Evolutionary conservation across 1,140 invertebrate genomes (phyloP).

Genomic region (Rhynchophorus ferrugineus): DNA sequence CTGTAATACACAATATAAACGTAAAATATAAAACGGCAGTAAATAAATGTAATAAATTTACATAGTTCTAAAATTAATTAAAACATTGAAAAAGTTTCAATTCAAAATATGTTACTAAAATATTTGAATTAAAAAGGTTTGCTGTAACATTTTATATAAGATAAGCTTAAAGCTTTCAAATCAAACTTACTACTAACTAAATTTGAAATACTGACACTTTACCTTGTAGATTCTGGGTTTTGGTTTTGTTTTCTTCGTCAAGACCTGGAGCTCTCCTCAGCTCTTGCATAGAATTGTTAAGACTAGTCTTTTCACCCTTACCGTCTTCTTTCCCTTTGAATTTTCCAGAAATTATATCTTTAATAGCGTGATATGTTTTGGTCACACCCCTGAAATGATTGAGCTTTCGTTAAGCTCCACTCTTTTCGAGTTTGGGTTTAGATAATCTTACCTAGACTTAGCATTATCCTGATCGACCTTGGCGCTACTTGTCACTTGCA

Average conservation of each 20-base stretch:
- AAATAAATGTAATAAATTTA: no score
- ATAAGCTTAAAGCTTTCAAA: no score
- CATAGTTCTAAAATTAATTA: no score
- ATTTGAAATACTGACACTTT: no score
- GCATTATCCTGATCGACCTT: background rate
- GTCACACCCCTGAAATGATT: slow-evolving; percentile 47
- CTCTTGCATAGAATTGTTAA: slow-evolving; percentile 57
- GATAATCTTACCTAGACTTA: background rate
- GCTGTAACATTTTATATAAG: no score
- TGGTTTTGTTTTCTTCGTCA: slow-evolving; percentile 1
- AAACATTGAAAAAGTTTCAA: no score
- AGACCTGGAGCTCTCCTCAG: slow-evolving; percentile 43
- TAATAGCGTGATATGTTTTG: slow-evolving; percentile 74
- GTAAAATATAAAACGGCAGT: no score
- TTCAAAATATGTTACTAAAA: no score
- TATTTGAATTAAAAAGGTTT: no score
- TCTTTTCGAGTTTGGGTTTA: no score
- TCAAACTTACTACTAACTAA: no score
- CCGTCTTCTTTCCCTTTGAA: slow-evolving; percentile 59
- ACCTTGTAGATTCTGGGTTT: background rate
- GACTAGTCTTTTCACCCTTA: slow-evolving; percentile 46
- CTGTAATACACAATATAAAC: no score
- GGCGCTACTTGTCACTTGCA: slow-evolving; percentile 15
- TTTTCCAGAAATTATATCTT: slow-evolving; percentile 76
- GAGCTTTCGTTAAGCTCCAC: background rate